A percentile compares a stretch with the other conserved stretches of the same genome.
phyloP scores from a whole-genome alignment of 2,113 vertebrate species.

The Actenoides hombroni region DNA sequence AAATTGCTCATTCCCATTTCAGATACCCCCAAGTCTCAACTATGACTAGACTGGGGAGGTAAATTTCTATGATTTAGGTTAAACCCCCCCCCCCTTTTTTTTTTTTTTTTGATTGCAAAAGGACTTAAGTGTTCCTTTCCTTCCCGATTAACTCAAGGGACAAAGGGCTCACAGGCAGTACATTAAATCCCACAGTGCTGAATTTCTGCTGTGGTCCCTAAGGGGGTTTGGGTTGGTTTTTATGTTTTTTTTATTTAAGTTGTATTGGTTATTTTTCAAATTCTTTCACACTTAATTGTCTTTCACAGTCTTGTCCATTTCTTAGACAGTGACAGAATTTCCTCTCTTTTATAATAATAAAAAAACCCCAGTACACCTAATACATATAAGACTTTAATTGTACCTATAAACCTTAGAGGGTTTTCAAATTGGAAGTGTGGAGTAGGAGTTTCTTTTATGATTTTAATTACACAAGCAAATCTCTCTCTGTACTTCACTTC shows the following conservation, averaged over 20 bases:
- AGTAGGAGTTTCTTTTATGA: slow-evolving; percentile 12
- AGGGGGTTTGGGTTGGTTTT: not conserved
- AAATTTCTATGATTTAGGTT: not conserved
- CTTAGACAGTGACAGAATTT: not conserved
- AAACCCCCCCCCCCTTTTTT: not conserved
- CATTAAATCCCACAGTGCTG: not conserved
- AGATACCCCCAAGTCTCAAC: not conserved
- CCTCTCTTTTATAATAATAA: not conserved
- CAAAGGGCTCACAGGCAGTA: not conserved
- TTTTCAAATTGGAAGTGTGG: slow-evolving; percentile 16
- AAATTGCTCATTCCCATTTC: not conserved
- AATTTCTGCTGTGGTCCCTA: not conserved
- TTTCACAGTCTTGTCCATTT: not conserved
- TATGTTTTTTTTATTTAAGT: not conserved
- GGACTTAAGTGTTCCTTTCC: not conserved
- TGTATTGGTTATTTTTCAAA: not conserved
- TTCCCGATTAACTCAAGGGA: not conserved
- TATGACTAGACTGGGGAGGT: not conserved
- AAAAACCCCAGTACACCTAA: slow-evolving; percentile 7
- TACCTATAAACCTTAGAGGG: not conserved
- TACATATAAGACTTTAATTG: not conserved
- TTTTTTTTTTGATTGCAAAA: not conserved
- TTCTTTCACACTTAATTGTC: not conserved
- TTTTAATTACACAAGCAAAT: slow-evolving; percentile 43
- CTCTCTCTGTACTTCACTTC: not conserved